Base-by-base conservation (phyloP, 1,140 invertebrate genomes). In the Goniozus legneri region DNA sequence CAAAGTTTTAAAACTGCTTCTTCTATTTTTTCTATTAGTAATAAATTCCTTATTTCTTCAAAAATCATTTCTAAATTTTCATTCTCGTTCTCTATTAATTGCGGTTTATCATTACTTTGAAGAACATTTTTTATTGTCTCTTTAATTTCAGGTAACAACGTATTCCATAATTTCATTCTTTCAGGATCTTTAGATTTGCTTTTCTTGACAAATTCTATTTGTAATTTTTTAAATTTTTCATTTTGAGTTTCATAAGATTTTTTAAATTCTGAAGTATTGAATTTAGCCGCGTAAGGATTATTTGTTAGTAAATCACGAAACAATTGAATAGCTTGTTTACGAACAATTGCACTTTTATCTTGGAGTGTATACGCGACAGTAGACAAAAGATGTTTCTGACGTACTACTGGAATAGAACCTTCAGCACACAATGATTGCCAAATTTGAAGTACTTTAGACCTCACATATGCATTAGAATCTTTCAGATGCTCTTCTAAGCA, bases 391-490 rank as follows among this genome's bases (percentile, higher is more conserved):
- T 75, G 68, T 8, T 81, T 79, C 52, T 88, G 82, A 43, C 82
- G 73, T 1, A 69, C 69, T 19, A 92, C 68, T 0, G 91, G 89
- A 15, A 93, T 77, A 40, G 84, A 86, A 57, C 84, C 81, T 55
- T 87, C 82, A 31, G 80, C 77, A 43, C 87, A 84, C 19, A 94
- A 73, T 15, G 78, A 76, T 55, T 82, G 79, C 88, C 88, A 92
- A 38, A 86, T 82, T 58, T 90, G 84, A 15, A 93, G 73, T 2
- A 87, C 84, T 73, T 86, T 89, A 33, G 87, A 85, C 42, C 92
- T 77, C 1, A 93, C 91, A 64, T 89, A 91, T 3, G 90, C 86
- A 58, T 91, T 85, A 1, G 81, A 60, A 69, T 95, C 92, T 53
- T 87, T 81, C 34, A 93, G 81, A 65, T 94, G 91, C n/a, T 89